Base-by-base conservation (phyloP, 2,888 invertebrate genomes). In the Pseudanteris insignis region DNA sequence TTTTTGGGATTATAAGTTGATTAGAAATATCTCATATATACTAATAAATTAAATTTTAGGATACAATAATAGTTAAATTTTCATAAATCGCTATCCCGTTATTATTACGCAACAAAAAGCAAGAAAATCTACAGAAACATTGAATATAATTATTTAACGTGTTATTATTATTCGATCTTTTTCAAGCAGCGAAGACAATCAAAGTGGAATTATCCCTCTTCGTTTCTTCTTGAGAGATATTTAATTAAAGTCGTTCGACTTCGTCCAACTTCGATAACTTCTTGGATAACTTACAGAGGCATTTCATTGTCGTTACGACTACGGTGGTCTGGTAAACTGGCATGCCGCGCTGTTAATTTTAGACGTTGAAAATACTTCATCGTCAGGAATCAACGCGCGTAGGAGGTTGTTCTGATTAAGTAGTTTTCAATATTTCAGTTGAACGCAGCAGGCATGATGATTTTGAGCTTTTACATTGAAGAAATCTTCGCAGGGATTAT, bases 231-330 rank as follows among this genome's bases (percentile, higher is more conserved):
- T 46, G 66, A 67, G 65, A 74, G 77, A 76, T 76, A 74, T 77
- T 76, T 74, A 75, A 77, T 77, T 74, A 77, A 77, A 76, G 74
- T 75, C 75, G 72, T 76, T 76, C 75, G 75, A 73, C 68, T 64
- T 64, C 67, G 60, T 63, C 59, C 60, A 69, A 76, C 72, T 74
- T 74, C 63, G 66, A 68, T 68, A 77, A 77, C 71, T 75, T 70
- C 47, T 70, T 65, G 66, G 72, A 77, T 76, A 75, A 76, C 70
- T 77, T 73, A 73, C 67, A 63, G 66, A 67, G 66, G 47, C 71
- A 70, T 74, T 76, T 75, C 74, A 75, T 76, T 71, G 70, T 73
- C 38, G 68, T 40, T 29, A 38, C 33, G 33, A 53, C 44, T 14
- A 21, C 14, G 38, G 26, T 68, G 65, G 67, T 63, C 60, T 37